A percentile compares a stretch with the other conserved stretches of the same genome.
Conservation (phyloP, 35 echinoderm and acorn worm genomes). For the Diadema setosum region DNA sequence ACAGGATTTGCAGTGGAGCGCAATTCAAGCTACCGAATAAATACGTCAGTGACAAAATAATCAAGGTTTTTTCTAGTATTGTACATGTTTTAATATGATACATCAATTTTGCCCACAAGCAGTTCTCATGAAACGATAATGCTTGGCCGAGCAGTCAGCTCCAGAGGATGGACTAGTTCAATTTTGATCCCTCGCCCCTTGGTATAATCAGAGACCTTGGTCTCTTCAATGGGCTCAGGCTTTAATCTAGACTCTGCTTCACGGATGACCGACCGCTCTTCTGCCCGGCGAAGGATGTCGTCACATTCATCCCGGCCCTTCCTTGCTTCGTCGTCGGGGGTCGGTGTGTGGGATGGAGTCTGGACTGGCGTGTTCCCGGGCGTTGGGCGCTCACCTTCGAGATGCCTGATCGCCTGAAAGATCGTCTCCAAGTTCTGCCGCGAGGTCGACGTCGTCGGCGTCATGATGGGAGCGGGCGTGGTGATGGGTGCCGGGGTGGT, state of each 20-base stretch:
- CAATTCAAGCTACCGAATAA: neutral
- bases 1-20: neutral
- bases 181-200: conserved; percentile 63
- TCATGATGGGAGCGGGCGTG: conserved; percentile 40
- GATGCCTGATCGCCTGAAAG: conserved; percentile 88
- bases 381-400: conserved; percentile 73
- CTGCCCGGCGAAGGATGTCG: conserved; percentile 7
- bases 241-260: conserved; percentile 7
- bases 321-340: conserved; percentile 75
- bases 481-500: neutral
- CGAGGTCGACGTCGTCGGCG: conserved; percentile 62
- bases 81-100: neutral
- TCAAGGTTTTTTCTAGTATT: conserved; percentile 22
- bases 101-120: neutral
- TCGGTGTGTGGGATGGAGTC: conserved; percentile 86
- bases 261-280: conserved; percentile 16
- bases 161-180: conserved; percentile 85
- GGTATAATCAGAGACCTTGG: conserved; percentile 9
- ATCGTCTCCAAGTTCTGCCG: conserved; percentile 94
- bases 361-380: conserved; percentile 83
- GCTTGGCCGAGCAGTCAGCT: conserved; percentile 74
- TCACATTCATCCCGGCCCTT: conserved; percentile 55
- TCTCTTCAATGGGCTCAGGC: neutral
- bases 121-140: conserved; percentile 80
- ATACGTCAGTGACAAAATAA: conserved; percentile 20